Conservation (phyloP, 2,113 vertebrate genomes). For the Rattus rattus region DNA sequence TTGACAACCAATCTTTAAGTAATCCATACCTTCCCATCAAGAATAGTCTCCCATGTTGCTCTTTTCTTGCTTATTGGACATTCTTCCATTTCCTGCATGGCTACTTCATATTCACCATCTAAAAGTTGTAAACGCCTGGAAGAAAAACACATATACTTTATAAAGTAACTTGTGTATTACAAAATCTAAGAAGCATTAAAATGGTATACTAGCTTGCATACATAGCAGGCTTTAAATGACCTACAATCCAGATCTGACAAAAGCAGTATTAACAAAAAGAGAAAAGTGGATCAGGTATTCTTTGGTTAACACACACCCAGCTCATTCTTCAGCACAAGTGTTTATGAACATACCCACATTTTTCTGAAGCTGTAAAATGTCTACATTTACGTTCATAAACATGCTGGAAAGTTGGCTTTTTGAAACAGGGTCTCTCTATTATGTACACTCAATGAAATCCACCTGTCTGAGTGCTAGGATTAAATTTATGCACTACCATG, state of each 20-base stretch:
- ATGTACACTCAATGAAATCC: too few species aligned
- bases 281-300: too few species aligned
- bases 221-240: slow-evolving; percentile 36
- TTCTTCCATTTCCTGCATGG: slow-evolving; percentile 99
- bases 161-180: slow-evolving; percentile 74
- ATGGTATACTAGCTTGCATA: slow-evolving; percentile 64
- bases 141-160: slow-evolving; percentile 78
- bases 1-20: slow-evolving; percentile 35
- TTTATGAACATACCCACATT: too few species aligned
- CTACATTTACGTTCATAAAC: too few species aligned
- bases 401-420: too few species aligned
- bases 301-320: too few species aligned
- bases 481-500: too few species aligned
- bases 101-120: slow-evolving; percentile 99
- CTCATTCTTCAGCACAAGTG: too few species aligned
- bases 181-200: slow-evolving; percentile 74
- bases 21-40: slow-evolving; percentile 95
- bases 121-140: slow-evolving; percentile 96
- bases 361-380: too few species aligned
- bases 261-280: slow-evolving; percentile 56
- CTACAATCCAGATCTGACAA: slow-evolving; percentile 54
- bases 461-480: too few species aligned
- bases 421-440: too few species aligned
- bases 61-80: slow-evolving; percentile 98
- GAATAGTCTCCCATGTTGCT: slow-evolving; percentile 99